Conservation (phyloP, 2,888 invertebrate genomes). For the Stenolophus ochropezus region DNA sequence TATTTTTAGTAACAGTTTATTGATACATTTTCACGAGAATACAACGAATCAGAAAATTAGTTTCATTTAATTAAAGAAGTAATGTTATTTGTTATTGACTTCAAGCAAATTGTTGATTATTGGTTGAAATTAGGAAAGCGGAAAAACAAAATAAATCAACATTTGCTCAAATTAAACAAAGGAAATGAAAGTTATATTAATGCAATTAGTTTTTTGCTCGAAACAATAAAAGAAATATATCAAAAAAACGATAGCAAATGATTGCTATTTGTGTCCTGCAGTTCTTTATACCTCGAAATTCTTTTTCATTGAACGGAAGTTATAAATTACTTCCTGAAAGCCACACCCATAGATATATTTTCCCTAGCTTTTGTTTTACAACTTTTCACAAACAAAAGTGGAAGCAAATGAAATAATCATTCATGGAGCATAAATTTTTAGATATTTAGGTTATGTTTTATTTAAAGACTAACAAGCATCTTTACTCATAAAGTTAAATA, state of each 20-base stretch:
- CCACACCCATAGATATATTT: constrained; percentile 9
- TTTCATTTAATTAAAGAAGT: not conserved
- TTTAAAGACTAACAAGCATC: not conserved
- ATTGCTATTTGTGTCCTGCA: constrained; percentile 15
- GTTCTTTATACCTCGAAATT: constrained; percentile 1
- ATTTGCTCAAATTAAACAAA: not conserved
- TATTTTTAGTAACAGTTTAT: not conserved
- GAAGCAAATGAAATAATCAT: not conserved
- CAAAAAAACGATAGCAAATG: constrained; percentile 23
- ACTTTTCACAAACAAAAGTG: not conserved
- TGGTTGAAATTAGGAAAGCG: not conserved
- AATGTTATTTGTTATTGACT: not conserved
- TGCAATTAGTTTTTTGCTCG: too few species aligned
- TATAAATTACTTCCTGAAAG: constrained; percentile 4
- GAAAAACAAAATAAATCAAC: not conserved
- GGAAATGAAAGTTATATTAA: too few species aligned
- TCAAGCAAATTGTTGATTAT: not conserved
- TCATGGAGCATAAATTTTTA: not conserved
- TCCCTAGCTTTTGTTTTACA: constrained; percentile 4
- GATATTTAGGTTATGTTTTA: not conserved
- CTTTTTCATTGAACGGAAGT: not conserved
- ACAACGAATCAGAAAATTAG: not conserved
- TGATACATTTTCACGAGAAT: not conserved
- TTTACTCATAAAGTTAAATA: constrained; percentile 20
- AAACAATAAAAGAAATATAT: constrained; percentile 5